Evolutionary conservation across 2,113 vertebrate genomes (phyloP), one percentile per base, ranked within the genome.

Genomic region (Syrrhaptes paradoxus): DNA sequence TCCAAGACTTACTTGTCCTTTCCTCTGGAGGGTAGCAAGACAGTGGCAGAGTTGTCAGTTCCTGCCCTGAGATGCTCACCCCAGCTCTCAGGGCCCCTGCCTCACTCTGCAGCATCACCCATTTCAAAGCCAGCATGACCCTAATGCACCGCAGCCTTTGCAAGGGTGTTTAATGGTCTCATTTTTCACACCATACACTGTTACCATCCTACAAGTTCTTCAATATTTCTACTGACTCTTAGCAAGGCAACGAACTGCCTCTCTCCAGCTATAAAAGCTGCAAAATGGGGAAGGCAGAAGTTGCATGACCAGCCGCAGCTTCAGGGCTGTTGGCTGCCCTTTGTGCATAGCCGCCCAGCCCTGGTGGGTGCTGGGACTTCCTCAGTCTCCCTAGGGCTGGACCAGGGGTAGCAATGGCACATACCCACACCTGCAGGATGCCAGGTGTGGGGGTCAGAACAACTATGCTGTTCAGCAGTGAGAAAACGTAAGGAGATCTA

Each of bases 311-410:
- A 9, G 36, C 41, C 1, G 0, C 17, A 51, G 48, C n/a, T 51
- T 21, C 19, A n/a, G 36, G 24, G 10, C 18, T 36, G 31, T 11
- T 25, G 16, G 15, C 13, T 81, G 73, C 9, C 28, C 1, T 54
- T 36, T 6, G 3, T 57, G 52, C 7, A 2, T 0, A 0, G 17
- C 3, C 13, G 10, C 8, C 9, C 1, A 3, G n/a, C 5, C 12
- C 16, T 4, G 1, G 22, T 4, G 29, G 8, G 4, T 29, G 20
- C 22, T 70, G 31, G 31, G 5, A 74, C 18, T 57, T 71, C 17
- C 52, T 67, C 38, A 85, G 21, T 6, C 9, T 31, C 5, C 45
- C 14, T 3, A 2, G 20, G 16, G 6, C 3, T 62, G 65, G 26
- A 62, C 3, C 4, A 34, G 25, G 19, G 13, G 3, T 0, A 2